Base-by-base conservation (phyloP, 2,113 vertebrate species). In the Arizona elegans region DNA sequence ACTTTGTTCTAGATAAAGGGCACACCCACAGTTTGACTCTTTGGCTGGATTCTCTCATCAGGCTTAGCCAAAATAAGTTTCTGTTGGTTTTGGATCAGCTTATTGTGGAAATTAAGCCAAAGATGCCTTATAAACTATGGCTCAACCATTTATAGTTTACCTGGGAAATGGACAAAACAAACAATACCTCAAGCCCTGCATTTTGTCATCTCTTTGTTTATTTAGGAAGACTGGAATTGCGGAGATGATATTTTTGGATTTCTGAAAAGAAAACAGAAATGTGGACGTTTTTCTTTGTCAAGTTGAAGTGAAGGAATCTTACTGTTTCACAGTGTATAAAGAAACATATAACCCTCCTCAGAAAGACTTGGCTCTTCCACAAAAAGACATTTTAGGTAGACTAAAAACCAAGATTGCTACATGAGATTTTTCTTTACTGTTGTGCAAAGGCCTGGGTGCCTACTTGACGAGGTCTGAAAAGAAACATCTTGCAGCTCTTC, bases 331-430 rank as follows among this genome's bases (percentile, higher is more conserved):
- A 0, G 81, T 90, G 15, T 91, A 88, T 88, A 94, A 70, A 43
- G 89, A 96, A 92, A 88, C 87, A 0, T 43, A 0, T 1, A 91
- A 89, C 65, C 52, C n/a, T 92, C 53, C 58, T 54, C 92, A 94
- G 43, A 90, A 55, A n/a, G 65, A 7, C 87, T 0, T 94, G n/a
- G 91, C 81, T 94, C 95, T 91, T 95, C 95, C 92, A 29, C 88
- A 94, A 96, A 96, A 95, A 86, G 90, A 95, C 96, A 96, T 92
- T 91, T 91, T 94, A 95, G 86, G 91, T 93, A 96, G 95, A 62
- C 93, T 93, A 54, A 96, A 96, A 94, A 92, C 81, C 65, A 94
- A 93, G 86, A 87, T 94, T 91, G 54, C 85, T 75, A 89, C 94
- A 91, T 97, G 92, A 94, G 94, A 93, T 95, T 81, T 81, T 81